Conservation (phyloP, 2,113 vertebrate genomes). For the Thomomys bottae region DNA sequence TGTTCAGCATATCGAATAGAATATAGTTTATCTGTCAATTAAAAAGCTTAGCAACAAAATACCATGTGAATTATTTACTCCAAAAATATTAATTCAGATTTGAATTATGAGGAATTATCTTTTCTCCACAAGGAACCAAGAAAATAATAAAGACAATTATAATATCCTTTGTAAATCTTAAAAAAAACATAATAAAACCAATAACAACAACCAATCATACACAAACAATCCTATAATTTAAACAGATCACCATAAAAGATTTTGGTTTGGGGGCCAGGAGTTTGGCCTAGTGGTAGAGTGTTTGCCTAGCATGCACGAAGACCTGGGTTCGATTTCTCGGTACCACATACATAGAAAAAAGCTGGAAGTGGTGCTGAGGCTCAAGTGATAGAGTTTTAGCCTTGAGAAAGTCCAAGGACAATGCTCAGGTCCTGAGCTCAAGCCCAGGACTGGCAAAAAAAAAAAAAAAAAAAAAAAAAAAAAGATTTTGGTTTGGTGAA, state of each 20-base stretch:
- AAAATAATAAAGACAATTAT: slow-evolving; percentile 11
- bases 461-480: too few species aligned
- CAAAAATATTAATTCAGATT: slow-evolving; percentile 54
- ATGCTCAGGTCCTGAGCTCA: too few species aligned
- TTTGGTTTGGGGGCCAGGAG: background rate
- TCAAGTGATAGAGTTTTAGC: too few species aligned
- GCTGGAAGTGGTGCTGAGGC: too few species aligned
- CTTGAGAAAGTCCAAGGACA: too few species aligned
- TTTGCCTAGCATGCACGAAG: too few species aligned
- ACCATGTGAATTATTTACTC: slow-evolving; percentile 37
- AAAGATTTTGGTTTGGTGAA: slow-evolving; percentile 19
- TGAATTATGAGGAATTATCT: slow-evolving; percentile 49
- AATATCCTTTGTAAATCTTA: slow-evolving; percentile 20
- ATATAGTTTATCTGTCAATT: background rate
- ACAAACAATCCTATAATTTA: background rate
- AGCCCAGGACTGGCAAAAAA: too few species aligned
- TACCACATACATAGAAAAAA: too few species aligned
- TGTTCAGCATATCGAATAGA: slow-evolving; percentile 47
- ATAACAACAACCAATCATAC: background rate
- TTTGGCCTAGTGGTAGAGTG: too few species aligned
- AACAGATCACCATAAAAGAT: background rate
- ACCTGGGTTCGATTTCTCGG: too few species aligned
- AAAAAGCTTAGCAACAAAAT: slow-evolving; percentile 58
- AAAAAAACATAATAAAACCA: background rate
- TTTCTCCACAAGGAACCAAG: slow-evolving; percentile 28